Evolutionary conservation across 2,113 vertebrate genomes (phyloP).

Genomic region (Epinephelus moara): DNA sequence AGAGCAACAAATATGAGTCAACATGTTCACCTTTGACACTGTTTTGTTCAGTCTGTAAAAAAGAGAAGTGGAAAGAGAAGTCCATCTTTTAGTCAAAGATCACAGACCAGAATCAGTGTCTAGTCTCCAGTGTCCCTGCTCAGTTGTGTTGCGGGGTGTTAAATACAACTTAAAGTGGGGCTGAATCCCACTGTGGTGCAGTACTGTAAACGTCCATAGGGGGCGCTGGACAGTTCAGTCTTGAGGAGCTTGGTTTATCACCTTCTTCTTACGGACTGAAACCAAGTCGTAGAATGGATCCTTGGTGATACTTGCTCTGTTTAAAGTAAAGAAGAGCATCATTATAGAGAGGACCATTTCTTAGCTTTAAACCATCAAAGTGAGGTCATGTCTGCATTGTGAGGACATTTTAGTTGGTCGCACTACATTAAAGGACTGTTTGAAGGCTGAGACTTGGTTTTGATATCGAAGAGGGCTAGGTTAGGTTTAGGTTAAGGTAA

Average conservation of each 20-base stretch:
- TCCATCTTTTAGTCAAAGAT: slow-evolving; percentile 32
- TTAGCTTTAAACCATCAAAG: no score
- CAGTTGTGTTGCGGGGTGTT: not conserved
- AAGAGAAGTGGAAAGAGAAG: slow-evolving; percentile 58
- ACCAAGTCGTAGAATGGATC: slow-evolving; percentile 96
- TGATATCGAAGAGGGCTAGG: no score
- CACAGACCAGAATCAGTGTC: not conserved
- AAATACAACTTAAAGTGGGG: not conserved
- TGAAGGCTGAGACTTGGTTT: no score
- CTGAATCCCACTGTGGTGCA: not conserved
- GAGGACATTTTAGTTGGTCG: not conserved
- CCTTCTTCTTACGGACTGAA: slow-evolving; percentile 92
- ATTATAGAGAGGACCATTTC: not conserved
- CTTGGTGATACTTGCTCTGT: slow-evolving; percentile 94
- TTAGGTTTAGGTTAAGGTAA: no score
- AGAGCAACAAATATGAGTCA: slow-evolving; percentile 15
- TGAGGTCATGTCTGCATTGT: not conserved
- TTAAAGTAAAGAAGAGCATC: not conserved
- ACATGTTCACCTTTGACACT: slow-evolving; percentile 8
- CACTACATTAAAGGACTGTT: not conserved
- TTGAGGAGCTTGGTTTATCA: slow-evolving; percentile 83
- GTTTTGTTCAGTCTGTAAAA: slow-evolving; percentile 30
- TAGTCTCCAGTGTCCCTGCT: not conserved
- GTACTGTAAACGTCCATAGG: not conserved
- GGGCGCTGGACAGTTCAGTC: slow-evolving; percentile 54